Evolutionary conservation across 2,113 vertebrate species (phyloP), one percentile per base, ranked within the genome.

Genomic region (Centropus unirufus): DNA sequence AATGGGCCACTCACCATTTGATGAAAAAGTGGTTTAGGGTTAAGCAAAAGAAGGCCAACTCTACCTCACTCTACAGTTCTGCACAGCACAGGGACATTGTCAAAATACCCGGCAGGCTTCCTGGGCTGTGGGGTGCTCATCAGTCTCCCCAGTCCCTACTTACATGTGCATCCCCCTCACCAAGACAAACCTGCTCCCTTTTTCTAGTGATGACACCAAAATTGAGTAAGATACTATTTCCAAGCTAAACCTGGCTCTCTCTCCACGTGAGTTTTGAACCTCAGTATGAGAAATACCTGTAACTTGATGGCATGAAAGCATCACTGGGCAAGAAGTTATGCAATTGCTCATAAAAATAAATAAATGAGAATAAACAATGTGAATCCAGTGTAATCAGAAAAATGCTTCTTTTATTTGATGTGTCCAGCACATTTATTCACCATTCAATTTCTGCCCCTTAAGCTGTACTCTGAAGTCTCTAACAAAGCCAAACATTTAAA

Each of bases 351-450:
- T 32, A 59, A 81, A 81, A 85, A 58, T 8, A 82, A 80, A 80
- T 16, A 96, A 49, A 75, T 19, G 0, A 81, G 13, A 58, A 86
- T 74, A 88, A 84, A 89, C 72, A 67, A 47, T 34, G 8, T 64
- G 42, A 93, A 81, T 46, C 59, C 64, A 84, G n/a, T 32, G 12
- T 72, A 80, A 62, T 90, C 90, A 44, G 34, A 91, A 97, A 97
- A 96, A 95, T 67, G 86, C 27, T 92, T 92, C 34, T 92, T 97
- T 97, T 97, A 97, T 97, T 97, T 83, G 88, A 96, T 95, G 95
- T 95, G 95, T 95, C 95, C 95, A 97, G 94, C 96, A 97, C 95
- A 97, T 97, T 94, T 70, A 80, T n/a, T 96, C 67, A 91, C 87
- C 89, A 76, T 87, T 95, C 93, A 77, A 32, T 79, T 74, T 83